Base-by-base conservation (phyloP, 1,140 invertebrate genomes). In the Heliconius himera region DNA sequence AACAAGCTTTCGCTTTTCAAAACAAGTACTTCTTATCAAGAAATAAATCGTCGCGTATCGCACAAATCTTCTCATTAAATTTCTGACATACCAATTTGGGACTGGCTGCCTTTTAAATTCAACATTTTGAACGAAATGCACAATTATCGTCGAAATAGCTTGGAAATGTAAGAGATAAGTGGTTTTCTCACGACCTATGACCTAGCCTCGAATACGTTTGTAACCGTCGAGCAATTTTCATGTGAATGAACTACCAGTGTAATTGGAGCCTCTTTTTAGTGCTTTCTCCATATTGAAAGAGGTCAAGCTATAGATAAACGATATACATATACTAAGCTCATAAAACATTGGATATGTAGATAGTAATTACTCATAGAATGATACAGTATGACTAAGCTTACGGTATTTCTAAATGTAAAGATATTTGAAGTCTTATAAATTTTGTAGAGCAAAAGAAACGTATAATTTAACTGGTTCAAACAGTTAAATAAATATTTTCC, bases 201-300 rank as follows among this genome's bases (percentile, higher is more conserved):
- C 88, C 87, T 89, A 87, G 88, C 90, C 89, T 89, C 86, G 86
- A 87, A 86, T 81, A 86, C 78, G 86, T 85, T 81, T 86, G 78
- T 92, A 91, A 93, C 89, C 92, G 89, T 92, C 88, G 87, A 84
- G 86, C 85, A 87, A 87, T 90, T 89, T 85, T 83, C 82, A 80
- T 84, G 83, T 83, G 84, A 86, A 84, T 75, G 71, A 80, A 77
- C 73, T 74, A 74, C 89, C 89, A 89, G 8, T 76, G 29, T 86
- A 82, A 81, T 56, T 78, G 82, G 88, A 87, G 0, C 70, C 54
- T 46, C 81, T 56, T 71, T 77, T 81, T 71, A 77, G 11, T 13
- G 33, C 38, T 74, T 66, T 66, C 60, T 66, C 26, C 71, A 74
- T 78, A 77, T 18, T 26, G 79, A 60, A 5, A 46, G 36, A 49